These are phyloP conservation scores for Furcula furcula DNA, from an alignment of 2,888 invertebrate genomes.

Conservation along the genomic window DNA sequence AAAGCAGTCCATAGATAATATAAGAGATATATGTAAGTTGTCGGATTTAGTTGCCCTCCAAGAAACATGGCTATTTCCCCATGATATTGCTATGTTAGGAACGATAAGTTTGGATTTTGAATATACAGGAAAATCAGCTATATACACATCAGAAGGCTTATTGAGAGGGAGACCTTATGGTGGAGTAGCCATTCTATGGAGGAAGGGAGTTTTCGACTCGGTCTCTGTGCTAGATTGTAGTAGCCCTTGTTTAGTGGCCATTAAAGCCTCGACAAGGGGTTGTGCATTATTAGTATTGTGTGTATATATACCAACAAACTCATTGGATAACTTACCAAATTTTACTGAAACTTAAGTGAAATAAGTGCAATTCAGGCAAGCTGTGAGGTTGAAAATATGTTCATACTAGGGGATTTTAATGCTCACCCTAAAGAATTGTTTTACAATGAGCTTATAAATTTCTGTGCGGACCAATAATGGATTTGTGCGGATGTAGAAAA, in stretches of 20 bases:
- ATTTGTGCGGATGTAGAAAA: constrained; percentile 3
- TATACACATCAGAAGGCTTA: constrained; percentile 2
- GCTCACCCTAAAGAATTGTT: constrained; percentile 14
- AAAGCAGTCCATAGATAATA: too few relatives aligned
- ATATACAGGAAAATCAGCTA: constrained; percentile 6
- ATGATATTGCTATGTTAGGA: neutral
- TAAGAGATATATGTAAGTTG: too few relatives aligned
- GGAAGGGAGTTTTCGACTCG: constrained; percentile 2
- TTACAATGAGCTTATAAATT: constrained; percentile 7
- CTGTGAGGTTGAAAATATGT: constrained; percentile 12
- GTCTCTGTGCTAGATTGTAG: constrained; percentile 5
- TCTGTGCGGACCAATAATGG: constrained; percentile 6
- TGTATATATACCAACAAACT: constrained; percentile 6
- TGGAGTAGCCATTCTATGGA: constrained; percentile 6
- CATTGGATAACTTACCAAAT: constrained; percentile 1
- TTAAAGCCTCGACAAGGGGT: neutral
- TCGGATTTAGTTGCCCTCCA: neutral
- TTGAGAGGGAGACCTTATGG: constrained; percentile 5
- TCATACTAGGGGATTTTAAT: too few relatives aligned
- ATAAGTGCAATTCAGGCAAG: constrained; percentile 1
- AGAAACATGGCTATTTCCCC: too few relatives aligned
- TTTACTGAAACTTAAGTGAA: constrained; percentile 3
- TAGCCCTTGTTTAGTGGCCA: constrained; percentile 5
- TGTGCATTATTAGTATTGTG: constrained; percentile 4
- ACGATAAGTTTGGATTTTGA: constrained; percentile 7